Percentiles rank a stretch among this genome's conserved stretches.
Evolutionary conservation across 2,888 invertebrate genomes (phyloP).

Genomic region (Rhopalosiphum nymphaeae): DNA sequence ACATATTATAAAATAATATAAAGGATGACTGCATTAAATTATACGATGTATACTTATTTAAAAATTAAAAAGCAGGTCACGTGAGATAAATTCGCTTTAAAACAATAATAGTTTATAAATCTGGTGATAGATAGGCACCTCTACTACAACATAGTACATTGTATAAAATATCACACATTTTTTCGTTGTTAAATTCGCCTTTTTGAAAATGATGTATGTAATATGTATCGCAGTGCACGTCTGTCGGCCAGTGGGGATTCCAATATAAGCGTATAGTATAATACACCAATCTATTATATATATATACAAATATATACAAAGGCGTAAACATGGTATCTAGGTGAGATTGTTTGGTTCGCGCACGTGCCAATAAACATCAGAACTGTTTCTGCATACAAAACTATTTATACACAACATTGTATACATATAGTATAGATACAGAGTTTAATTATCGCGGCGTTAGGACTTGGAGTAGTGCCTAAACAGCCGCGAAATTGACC

Average conservation of each 20-base stretch:
- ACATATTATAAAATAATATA: neutral
- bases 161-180: neutral
- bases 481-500: conserved; percentile 64
- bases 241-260: neutral
- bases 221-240: neutral
- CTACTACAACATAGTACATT: neutral
- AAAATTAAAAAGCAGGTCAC: neutral
- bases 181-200: neutral
- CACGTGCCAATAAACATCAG: conserved; percentile 57
- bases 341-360: conserved; percentile 52
- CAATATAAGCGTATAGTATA: neutral
- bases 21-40: neutral
- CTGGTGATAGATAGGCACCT: neutral
- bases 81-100: neutral
- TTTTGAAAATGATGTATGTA: neutral
- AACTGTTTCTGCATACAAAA: conserved; percentile 54
- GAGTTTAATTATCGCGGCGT: conserved; percentile 59
- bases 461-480: conserved; percentile 58
- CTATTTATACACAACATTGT: neutral
- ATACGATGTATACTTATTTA: neutral
- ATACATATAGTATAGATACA: conserved; percentile 25
- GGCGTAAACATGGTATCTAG: neutral
- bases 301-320: neutral
- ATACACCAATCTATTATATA: neutral
- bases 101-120: neutral